Conservation (phyloP, 2,113 vertebrate species). For the Calonectris borealis region DNA sequence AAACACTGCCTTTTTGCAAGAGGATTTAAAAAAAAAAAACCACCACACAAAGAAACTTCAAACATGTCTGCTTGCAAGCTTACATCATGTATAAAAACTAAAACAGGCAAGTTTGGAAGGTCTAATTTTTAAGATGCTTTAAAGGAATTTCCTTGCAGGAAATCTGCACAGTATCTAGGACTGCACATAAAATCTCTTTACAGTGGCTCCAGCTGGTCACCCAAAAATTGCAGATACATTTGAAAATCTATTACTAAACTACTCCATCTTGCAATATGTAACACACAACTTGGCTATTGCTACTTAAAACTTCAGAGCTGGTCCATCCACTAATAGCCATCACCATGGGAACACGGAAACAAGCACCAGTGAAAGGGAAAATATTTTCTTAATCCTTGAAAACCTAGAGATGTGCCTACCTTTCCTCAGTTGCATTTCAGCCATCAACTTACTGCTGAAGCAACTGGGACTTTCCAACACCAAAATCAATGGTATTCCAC, state of each 20-base stretch:
- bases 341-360: constrained; percentile 26
- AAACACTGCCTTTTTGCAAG: not conserved
- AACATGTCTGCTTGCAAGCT: not conserved
- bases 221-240: not conserved
- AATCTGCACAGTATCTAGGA: not conserved
- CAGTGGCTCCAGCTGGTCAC: not conserved
- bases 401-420: not conserved
- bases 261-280: not conserved
- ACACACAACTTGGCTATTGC: not conserved
- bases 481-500: not conserved
- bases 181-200: not conserved
- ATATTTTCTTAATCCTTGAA: not conserved
- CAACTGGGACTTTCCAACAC: not conserved
- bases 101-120: not conserved
- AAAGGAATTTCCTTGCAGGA: not conserved
- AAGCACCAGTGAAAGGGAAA: not conserved
- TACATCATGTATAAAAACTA: not conserved
- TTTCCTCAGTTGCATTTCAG: not conserved
- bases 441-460: not conserved
- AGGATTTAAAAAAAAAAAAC: not conserved
- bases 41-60: not conserved
- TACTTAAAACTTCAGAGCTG: not conserved
- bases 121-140: not conserved
- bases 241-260: not conserved
- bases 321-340: not conserved